These are phyloP conservation scores for Guaruba guarouba DNA, from an alignment of 2,113 vertebrate species.

Conservation along the genomic window DNA sequence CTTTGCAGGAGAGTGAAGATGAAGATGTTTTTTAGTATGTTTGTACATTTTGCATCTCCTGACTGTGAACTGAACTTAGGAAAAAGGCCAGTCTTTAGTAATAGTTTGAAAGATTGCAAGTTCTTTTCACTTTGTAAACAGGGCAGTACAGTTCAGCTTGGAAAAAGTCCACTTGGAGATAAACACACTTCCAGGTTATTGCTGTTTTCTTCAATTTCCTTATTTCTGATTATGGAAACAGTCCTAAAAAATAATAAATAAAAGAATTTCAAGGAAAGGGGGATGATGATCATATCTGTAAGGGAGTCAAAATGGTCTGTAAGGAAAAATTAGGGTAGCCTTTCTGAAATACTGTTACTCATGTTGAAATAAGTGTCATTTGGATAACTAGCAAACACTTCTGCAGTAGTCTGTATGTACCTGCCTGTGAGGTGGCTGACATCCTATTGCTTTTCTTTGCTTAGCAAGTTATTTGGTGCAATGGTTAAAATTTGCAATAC, in stretches of 20 bases:
- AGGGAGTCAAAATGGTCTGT: neutral
- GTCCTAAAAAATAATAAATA: neutral
- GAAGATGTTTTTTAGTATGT: neutral
- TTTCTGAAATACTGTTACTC: neutral
- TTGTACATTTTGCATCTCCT: neutral
- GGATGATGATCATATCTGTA: neutral
- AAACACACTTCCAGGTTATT: neutral
- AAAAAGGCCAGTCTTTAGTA: neutral
- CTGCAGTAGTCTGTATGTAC: neutral
- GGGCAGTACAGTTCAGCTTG: neutral
- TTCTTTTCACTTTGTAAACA: neutral
- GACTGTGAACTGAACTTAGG: neutral
- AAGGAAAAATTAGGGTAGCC: neutral
- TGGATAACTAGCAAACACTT: neutral
- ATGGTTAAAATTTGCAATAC: neutral
- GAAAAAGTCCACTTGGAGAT: neutral
- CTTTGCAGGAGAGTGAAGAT: neutral
- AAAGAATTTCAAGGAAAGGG: neutral
- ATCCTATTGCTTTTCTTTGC: neutral
- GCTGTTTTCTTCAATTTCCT: neutral
- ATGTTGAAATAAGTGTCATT: neutral
- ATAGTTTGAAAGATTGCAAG: neutral
- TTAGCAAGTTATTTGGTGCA: rapidly evolving
- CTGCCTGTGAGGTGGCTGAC: neutral
- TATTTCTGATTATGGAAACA: neutral